These are phyloP conservation scores for Trachelipus rathkii DNA, from an alignment of 1,140 invertebrate genomes.

Conservation along the genomic window DNA sequence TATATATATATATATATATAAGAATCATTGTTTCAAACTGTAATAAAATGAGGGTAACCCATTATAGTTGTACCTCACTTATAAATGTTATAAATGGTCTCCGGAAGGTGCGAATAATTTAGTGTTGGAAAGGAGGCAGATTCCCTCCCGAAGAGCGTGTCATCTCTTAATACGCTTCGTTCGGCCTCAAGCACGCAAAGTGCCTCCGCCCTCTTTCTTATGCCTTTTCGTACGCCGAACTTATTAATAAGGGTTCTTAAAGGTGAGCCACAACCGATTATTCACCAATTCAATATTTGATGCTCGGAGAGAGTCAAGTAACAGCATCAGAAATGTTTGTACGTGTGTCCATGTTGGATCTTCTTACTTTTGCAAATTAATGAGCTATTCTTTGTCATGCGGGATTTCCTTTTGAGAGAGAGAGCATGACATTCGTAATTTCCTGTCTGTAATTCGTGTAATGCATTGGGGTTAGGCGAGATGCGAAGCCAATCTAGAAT, in stretches of 20 bases:
- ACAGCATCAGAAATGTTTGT: not conserved
- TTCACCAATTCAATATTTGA: not conserved
- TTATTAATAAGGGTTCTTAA: not conserved
- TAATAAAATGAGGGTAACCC: not conserved
- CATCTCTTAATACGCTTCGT: not conserved
- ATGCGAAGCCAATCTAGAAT: not conserved
- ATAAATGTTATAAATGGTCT: not conserved
- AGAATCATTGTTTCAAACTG: not conserved
- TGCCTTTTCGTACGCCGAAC: not conserved
- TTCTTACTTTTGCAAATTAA: not conserved
- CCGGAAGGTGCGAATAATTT: not conserved
- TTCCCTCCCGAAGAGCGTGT: not conserved
- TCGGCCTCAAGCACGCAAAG: not conserved
- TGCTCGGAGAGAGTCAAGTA: not conserved
- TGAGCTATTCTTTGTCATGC: conserved; percentile 1
- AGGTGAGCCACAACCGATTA: not conserved
- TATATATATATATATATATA: conserved; percentile 15
- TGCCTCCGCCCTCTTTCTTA: conserved; percentile 1
- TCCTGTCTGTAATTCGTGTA: not conserved
- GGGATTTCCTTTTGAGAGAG: not conserved
- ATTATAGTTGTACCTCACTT: not conserved
- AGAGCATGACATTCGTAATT: not conserved
- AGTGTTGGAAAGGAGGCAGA: not conserved
- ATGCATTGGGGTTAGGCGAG: not conserved
- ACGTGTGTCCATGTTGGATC: not conserved